Evolutionary conservation across 2,797 vertebrate species (phyloP).

Genomic region (Pygocentrus nattereri): DNA sequence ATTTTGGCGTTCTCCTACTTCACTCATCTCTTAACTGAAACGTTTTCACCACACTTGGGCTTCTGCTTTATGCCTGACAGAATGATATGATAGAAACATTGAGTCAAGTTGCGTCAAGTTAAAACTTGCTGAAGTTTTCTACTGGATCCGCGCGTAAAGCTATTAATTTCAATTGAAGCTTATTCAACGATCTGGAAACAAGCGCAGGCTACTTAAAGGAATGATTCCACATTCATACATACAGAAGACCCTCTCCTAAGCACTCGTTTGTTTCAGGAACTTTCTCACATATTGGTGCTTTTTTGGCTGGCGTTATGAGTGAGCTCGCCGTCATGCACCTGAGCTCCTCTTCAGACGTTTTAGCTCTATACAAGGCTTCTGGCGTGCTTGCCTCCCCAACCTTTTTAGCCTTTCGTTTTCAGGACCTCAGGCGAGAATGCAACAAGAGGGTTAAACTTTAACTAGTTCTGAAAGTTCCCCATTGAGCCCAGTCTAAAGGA

Average conservation of each 20-base stretch:
- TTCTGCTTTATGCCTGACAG: background rate
- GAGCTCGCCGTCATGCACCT: background rate
- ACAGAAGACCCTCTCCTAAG: background rate
- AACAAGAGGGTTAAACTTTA: constrained; percentile 96
- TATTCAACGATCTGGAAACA: background rate
- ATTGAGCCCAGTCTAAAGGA: constrained; percentile 78
- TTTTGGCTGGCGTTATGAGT: background rate
- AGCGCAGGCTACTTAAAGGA: background rate
- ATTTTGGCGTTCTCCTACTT: background rate
- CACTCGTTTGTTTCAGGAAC: background rate
- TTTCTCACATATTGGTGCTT: background rate
- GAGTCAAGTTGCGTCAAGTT: no score
- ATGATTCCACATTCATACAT: background rate
- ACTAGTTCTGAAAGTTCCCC: constrained; percentile 82
- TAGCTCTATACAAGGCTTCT: constrained; percentile 12
- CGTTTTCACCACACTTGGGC: background rate
- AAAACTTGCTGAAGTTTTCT: background rate
- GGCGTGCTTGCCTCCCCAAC: constrained; percentile 23
- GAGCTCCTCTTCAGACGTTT: background rate
- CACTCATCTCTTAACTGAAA: background rate
- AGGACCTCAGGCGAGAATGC: constrained; percentile 62
- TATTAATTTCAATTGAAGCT: background rate
- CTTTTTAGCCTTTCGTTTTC: constrained; percentile 60
- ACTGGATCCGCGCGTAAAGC: background rate
- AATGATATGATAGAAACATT: background rate